Evolutionary conservation across 2,113 vertebrate genomes (phyloP).

Genomic region (Tenrec ecaudatus): DNA sequence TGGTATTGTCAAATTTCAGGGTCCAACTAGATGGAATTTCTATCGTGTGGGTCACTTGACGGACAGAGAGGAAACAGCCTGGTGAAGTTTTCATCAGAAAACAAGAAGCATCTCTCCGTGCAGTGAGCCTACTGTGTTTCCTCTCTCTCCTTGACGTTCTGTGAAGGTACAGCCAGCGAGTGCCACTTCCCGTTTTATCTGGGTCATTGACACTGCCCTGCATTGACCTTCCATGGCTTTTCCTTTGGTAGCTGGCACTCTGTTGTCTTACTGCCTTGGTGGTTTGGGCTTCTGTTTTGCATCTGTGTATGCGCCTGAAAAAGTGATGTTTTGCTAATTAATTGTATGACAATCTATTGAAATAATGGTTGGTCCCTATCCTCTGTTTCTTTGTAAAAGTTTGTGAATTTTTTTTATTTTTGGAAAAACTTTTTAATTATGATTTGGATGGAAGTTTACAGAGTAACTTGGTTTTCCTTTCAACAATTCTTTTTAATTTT

Average conservation of each 20-base stretch:
- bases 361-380: constrained; percentile 31
- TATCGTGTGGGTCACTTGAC: neutral
- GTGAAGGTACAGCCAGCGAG: neutral
- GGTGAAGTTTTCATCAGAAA: constrained; percentile 27
- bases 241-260: neutral
- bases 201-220: constrained; percentile 17
- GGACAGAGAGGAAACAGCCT: neutral
- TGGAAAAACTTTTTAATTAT: neutral
- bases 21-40: constrained; percentile 44
- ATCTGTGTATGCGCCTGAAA: neutral
- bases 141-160: constrained; percentile 27
- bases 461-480: no score
- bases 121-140: neutral
- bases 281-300: neutral
- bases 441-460: no score
- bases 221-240: constrained; percentile 12
- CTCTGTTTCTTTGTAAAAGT: constrained; percentile 28
- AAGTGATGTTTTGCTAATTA: constrained; percentile 47
- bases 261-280: neutral
- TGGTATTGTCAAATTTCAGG: constrained; percentile 26
- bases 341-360: constrained; percentile 40
- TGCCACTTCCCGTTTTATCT: constrained; percentile 53
- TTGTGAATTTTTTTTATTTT: neutral
- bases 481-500: no score
- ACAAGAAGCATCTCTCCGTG: neutral